Conservation (phyloP, 1,140 invertebrate species). For the Diachasmimorpha longicaudata region DNA sequence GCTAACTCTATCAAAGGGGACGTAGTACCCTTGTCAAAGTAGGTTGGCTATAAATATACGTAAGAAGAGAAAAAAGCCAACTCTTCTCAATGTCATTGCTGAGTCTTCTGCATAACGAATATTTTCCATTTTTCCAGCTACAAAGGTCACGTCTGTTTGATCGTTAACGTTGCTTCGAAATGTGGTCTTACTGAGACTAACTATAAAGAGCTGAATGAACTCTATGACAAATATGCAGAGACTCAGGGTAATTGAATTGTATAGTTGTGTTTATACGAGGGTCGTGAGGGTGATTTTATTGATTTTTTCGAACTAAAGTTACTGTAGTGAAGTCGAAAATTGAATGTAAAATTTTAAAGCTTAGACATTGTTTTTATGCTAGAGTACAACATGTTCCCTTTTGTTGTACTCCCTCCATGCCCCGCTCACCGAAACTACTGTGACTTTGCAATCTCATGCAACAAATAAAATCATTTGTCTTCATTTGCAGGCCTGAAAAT, state of each 20-base stretch:
- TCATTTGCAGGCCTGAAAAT: slow-evolving; percentile 69
- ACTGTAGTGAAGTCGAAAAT: too few species aligned
- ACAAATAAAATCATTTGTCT: too few species aligned
- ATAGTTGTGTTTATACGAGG: not conserved
- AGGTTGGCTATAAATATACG: slow-evolving; percentile 30
- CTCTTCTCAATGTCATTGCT: slow-evolving; percentile 9
- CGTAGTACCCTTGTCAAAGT: slow-evolving; percentile 73
- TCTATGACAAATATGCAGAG: slow-evolving; percentile 78
- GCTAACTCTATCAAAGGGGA: slow-evolving; percentile 78
- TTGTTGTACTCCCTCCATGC: too few species aligned
- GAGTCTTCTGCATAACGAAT: not conserved
- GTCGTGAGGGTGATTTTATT: not conserved
- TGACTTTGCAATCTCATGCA: too few species aligned
- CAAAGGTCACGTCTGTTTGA: slow-evolving; percentile 74
- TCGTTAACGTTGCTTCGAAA: slow-evolving; percentile 89
- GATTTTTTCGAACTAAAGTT: not conserved
- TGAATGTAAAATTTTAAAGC: too few species aligned
- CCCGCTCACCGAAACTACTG: too few species aligned
- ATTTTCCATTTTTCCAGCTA: slow-evolving; percentile 60
- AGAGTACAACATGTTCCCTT: too few species aligned
- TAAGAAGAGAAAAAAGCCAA: not conserved
- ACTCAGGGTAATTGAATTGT: slow-evolving; percentile 57
- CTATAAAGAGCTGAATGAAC: slow-evolving; percentile 77
- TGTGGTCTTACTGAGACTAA: slow-evolving; percentile 85
- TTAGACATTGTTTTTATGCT: too few species aligned